Evolutionary conservation across 2,888 invertebrate genomes (phyloP).

Genomic region (Macrophya annulata): DNA sequence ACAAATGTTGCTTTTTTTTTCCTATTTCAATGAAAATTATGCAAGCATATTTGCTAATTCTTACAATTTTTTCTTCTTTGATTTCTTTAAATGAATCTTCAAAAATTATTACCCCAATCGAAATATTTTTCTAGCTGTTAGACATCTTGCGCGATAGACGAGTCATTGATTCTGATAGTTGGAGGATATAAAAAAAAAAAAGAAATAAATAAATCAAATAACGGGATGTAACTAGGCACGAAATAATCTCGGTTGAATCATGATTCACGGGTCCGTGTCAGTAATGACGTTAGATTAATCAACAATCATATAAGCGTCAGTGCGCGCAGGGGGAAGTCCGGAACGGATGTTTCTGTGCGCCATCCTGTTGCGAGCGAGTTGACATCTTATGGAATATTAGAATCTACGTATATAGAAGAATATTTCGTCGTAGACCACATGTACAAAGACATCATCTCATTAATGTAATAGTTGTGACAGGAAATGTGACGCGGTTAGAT

Average conservation of each 20-base stretch:
- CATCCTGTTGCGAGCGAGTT: neutral
- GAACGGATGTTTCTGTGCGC: constrained; percentile 34
- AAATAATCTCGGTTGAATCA: neutral
- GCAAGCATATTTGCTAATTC: too few species aligned
- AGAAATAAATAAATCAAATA: neutral
- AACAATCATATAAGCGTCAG: neutral
- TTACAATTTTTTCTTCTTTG: neutral
- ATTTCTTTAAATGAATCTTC: neutral
- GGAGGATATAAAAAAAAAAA: neutral
- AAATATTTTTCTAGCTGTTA: neutral
- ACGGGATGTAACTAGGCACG: neutral
- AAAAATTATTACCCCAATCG: neutral
- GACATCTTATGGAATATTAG: constrained; percentile 17
- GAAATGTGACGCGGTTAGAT: constrained; percentile 40
- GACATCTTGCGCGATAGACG: neutral
- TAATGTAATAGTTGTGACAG: neutral
- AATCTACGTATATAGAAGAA: neutral
- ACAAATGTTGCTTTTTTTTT: neutral
- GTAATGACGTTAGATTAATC: neutral
- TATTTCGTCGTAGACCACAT: neutral
- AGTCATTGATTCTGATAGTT: neutral
- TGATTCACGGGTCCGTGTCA: constrained; percentile 21
- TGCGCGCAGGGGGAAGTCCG: neutral
- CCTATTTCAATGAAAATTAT: neutral
- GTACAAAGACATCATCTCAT: neutral